Base-by-base conservation (phyloP, 2,888 invertebrate genomes). In the Megastigmus dorsalis region DNA sequence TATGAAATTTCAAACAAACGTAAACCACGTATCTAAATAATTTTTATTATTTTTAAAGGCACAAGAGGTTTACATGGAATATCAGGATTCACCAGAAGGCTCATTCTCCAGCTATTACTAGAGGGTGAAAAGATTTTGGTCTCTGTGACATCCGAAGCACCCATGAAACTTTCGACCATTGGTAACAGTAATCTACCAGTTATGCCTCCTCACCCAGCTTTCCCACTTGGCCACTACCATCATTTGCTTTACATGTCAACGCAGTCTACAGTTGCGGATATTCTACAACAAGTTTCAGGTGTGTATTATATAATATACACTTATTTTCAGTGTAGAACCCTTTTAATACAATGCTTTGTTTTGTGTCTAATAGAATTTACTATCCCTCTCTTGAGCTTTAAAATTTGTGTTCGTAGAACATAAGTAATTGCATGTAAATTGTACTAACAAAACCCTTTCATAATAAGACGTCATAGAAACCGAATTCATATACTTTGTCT, bases 71-170 rank as follows among this genome's bases (percentile, higher is more conserved):
- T 89, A 1, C 89, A 89, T 54, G 93, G 93, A 10, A 94, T 97
- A 83, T 94, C 95, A 0, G 96, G 97, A 6, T 97, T 97, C 89
- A 95, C 96, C 45, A 92, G 97, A 30, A 92, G 97, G 65, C 89
- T 97, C 72, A 93, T 97, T 78, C 89, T 97, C 66, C 96, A 97
- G 83, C 90, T 97, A 69, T 89, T 97, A 77, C 89, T 97, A 77
- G 96, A 97, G 83, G 95, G 94, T 83, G 96, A 97, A 89, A 94
- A 94, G 81, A 92, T 95, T 76, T 90, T 93, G 26, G 93, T 97
- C 26, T 93, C 93, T 80, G 92, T 97, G 72, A 88, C 88, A 2
- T 89, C 86, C 2, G 87, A 87, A 70, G 79, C 81, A 73, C 85
- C 84, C 10, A 86, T 87, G 84, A 85, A 84, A 79, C 81, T 84